Conservation (phyloP, 2,888 invertebrate species). For the Drosophila sordidula region DNA sequence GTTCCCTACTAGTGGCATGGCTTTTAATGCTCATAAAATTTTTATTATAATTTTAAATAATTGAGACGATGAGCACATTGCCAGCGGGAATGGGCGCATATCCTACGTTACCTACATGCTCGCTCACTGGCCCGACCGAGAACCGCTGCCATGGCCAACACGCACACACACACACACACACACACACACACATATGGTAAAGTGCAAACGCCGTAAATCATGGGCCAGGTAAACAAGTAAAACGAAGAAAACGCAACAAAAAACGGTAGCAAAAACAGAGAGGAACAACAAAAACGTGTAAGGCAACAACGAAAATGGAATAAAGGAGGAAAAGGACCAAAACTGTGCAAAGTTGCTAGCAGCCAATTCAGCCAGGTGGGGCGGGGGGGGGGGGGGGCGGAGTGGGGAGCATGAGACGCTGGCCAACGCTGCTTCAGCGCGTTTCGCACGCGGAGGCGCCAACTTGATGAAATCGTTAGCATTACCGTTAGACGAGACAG, state of each 20-base stretch:
- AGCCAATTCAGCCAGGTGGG: background rate
- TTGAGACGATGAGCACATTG: slow-evolving; percentile 49
- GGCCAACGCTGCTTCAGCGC: slow-evolving; percentile 25
- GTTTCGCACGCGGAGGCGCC: slow-evolving; percentile 36
- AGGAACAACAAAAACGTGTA: slow-evolving; percentile 6
- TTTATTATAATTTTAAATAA: slow-evolving; percentile 78
- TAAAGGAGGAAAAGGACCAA: slow-evolving; percentile 27
- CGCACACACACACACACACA: slow-evolving; percentile 27
- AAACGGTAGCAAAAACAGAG: slow-evolving; percentile 10
- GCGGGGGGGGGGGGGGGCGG: too few species aligned
- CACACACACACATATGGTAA: slow-evolving; percentile 18
- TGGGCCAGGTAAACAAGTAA: slow-evolving; percentile 68
- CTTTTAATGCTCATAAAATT: slow-evolving; percentile 76
- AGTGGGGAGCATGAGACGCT: background rate
- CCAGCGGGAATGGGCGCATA: background rate
- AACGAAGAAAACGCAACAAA: slow-evolving; percentile 16
- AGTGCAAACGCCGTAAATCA: slow-evolving; percentile 76
- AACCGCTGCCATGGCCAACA: slow-evolving; percentile 16
- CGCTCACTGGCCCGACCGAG: slow-evolving; percentile 8
- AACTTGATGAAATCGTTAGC: slow-evolving; percentile 68
- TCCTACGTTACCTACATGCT: background rate
- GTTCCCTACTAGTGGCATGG: slow-evolving; percentile 28
- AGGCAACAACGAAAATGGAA: slow-evolving; percentile 47
- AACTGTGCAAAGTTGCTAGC: slow-evolving; percentile 3
- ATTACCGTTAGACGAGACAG: slow-evolving; percentile 60